Evolutionary conservation across 2,888 invertebrate species (phyloP).

Genomic region (Trichopoda pennipes): DNA sequence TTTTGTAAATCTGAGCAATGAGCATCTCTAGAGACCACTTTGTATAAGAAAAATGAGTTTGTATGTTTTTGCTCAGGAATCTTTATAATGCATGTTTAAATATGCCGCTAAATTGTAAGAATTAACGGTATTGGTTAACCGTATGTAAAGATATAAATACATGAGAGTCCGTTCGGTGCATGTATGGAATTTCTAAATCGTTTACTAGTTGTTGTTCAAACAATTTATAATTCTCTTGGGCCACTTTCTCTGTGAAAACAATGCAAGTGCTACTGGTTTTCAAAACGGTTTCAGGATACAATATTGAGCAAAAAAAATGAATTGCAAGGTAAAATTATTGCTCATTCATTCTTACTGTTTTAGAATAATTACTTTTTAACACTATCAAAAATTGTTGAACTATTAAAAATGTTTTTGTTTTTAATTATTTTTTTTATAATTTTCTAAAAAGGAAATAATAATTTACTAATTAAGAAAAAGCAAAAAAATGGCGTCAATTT

Average conservation of each 20-base stretch:
- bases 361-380: slow-evolving; percentile 40
- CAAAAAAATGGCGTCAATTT: slow-evolving; percentile 55
- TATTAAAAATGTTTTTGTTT: no score
- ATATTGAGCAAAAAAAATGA: slow-evolving; percentile 50
- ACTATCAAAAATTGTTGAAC: slow-evolving; percentile 17
- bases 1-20: slow-evolving; percentile 55
- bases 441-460: no score
- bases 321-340: slow-evolving; percentile 36
- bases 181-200: slow-evolving; percentile 39
- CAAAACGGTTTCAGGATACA: slow-evolving; percentile 9
- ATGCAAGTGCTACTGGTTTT: slow-evolving; percentile 60
- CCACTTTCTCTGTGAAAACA: slow-evolving; percentile 34
- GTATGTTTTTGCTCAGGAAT: slow-evolving; percentile 40
- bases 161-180: slow-evolving; percentile 1
- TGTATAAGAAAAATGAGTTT: slow-evolving; percentile 50
- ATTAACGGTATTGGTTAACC: slow-evolving; percentile 70
- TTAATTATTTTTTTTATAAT: no score
- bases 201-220: slow-evolving; percentile 46
- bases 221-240: slow-evolving; percentile 50
- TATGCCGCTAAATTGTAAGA: slow-evolving; percentile 70
- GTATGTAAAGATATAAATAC: slow-evolving; percentile 29
- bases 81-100: slow-evolving; percentile 56
- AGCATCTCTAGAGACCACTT: slow-evolving; percentile 64
- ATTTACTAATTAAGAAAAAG: slow-evolving; percentile 21
- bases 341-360: slow-evolving; percentile 10